phyloP scores from a whole-genome alignment of 2,797 vertebrate species.

The Malacoraja senta region DNA sequence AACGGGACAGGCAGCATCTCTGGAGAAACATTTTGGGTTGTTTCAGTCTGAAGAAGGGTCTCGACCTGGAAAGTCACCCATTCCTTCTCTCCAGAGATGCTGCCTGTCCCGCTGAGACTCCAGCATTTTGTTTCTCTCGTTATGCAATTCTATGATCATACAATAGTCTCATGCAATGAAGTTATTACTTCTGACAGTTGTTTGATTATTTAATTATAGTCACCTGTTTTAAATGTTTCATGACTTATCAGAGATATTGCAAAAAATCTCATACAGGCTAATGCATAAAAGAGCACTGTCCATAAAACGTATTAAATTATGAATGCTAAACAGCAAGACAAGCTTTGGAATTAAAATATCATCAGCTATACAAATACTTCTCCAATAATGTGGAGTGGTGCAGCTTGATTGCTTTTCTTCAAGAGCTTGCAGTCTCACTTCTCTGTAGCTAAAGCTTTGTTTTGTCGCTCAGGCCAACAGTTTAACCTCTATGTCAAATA shows the following conservation, averaged over 20 bases:
- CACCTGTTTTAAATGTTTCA: slow-evolving; percentile 1
- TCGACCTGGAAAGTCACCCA: no score
- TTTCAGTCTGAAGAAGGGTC: no score
- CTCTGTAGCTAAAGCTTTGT: neutral
- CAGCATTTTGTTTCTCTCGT: no score
- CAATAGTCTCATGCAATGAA: neutral
- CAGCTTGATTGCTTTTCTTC: neutral
- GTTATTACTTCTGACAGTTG: neutral
- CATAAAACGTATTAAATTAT: slow-evolving; percentile 32
- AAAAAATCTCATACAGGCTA: neutral
- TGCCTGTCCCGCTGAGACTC: no score
- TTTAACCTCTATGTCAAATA: no score
- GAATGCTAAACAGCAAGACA: neutral
- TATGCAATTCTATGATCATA: neutral
- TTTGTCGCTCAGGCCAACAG: neutral
- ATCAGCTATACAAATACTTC: slow-evolving; percentile 25
- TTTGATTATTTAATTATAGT: neutral
- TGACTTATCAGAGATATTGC: slow-evolving; percentile 27
- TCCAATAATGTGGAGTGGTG: neutral
- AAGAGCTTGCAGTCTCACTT: neutral
- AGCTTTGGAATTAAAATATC: slow-evolving; percentile 16
- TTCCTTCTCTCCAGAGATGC: no score
- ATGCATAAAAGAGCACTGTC: neutral
- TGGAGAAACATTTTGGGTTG: no score
- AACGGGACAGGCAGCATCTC: no score